Base-by-base conservation (phyloP, 1,140 invertebrate genomes). In the Drosophila pseudoananassae region DNA sequence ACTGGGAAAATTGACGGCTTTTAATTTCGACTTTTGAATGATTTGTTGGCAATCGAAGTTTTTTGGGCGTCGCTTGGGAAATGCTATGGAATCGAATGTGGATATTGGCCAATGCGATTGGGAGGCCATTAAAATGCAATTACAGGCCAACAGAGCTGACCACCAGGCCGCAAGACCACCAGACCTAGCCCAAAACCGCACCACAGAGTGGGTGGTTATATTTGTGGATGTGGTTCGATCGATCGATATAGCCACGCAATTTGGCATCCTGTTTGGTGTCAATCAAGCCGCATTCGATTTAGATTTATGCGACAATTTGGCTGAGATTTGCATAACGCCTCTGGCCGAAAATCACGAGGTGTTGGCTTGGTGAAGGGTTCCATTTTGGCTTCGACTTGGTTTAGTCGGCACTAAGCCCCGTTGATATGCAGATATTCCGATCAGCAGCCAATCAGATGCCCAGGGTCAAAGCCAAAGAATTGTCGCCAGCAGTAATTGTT, bases 121-220 rank as follows among this genome's bases (percentile, higher is more conserved):
- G 56, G 75, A 78, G 77, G 66, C 78, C 83, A 87, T 87, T 87
- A 88, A 88, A 88, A 76, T 87, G 83, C 78, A 83, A 87, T 87
- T 87, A 87, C 58, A 66, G 49, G 46, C 57, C 64, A 56, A 66
- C 64, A 40, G 29, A 53, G 49, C 46, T 51, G 38, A 52, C 33
- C 45, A 52, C 43, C 17, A 46, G 7, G 15, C 50, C 38, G 29
- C 23, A 50, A 17, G 47, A 49, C 50, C 38, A 29, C 23, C 43
- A 17, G 47, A 49, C 47, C 45, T n/a, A 40, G 43, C 38, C 52
- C 49, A 57, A 50, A 14, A 20, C 17, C 12, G 8, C 15, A 33
- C 23, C 25, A 12, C 46, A 36, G 70, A 74, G 75, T 84, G 81
- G 68, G 55, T 87, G 69, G 66, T 33, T 25, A 43, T 36, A 38